Evolutionary conservation across 2,797 vertebrate species (phyloP).

Genomic region (Moxostoma hubbsi): DNA sequence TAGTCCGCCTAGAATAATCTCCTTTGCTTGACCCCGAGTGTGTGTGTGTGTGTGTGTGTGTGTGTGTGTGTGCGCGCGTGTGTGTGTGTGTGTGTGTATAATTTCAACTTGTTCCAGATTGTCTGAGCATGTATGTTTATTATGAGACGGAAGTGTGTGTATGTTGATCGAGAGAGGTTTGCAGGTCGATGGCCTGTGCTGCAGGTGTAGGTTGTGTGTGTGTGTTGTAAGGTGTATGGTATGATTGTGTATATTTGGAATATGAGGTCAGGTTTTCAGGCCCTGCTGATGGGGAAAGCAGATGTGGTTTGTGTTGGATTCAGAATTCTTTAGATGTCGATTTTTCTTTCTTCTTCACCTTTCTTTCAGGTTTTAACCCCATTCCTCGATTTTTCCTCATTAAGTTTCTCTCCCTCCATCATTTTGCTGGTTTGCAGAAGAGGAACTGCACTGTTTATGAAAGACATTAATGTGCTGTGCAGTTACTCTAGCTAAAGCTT

Average conservation of each 20-base stretch:
- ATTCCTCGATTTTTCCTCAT: conserved; percentile 62
- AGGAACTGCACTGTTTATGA: conserved; percentile 82
- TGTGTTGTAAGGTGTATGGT: conserved; percentile 60
- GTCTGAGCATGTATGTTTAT: conserved; percentile 41
- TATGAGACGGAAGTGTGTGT: conserved; percentile 42
- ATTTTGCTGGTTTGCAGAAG: conserved; percentile 72
- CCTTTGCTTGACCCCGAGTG: conserved; percentile 38
- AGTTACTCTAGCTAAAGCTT: conserved; percentile 80
- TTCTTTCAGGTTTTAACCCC: conserved; percentile 44
- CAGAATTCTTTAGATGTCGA: conserved; percentile 61
- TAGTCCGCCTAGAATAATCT: conserved; percentile 5
- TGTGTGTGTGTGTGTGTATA: conserved; percentile 10
- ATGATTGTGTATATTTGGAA: conserved; percentile 65
- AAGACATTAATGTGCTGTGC: conserved; percentile 83
- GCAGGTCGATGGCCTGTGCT: conserved; percentile 43
- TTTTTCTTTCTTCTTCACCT: conserved; percentile 55
- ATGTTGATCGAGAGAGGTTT: conserved; percentile 31
- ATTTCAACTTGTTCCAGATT: conserved; percentile 40
- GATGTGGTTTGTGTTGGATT: conserved; percentile 80
- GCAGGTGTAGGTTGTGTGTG: conserved; percentile 41
- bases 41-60: no score
- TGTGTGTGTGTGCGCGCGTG: conserved; percentile 23
- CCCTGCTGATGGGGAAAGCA: conserved; percentile 74
- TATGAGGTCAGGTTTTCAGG: conserved; percentile 64
- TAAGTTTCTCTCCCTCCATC: conserved; percentile 57